Evolutionary conservation across 2,888 invertebrate species (phyloP).

Genomic region (Heliconius hortense): DNA sequence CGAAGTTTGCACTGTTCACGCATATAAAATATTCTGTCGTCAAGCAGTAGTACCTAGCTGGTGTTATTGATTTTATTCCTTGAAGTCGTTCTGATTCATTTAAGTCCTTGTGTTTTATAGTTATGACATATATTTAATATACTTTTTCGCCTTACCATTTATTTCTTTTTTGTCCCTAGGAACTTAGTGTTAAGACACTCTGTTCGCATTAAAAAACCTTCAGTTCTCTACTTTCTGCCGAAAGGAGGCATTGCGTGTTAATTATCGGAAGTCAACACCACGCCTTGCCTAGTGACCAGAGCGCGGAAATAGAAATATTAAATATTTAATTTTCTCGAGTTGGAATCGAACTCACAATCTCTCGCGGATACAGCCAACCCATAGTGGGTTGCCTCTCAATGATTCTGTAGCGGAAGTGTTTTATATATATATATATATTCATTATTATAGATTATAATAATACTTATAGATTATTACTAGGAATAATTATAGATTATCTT

Average conservation of each 20-base stretch:
- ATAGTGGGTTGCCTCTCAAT: too few relatives aligned
- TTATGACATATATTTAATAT: not conserved
- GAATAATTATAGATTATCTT: too few relatives aligned
- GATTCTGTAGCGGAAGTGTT: too few relatives aligned
- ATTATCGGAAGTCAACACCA: too few relatives aligned
- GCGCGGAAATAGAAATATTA: too few relatives aligned
- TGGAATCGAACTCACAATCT: too few relatives aligned
- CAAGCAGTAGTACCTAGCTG: not conserved
- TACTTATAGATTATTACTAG: too few relatives aligned
- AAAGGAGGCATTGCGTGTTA: not conserved
- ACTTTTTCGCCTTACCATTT: not conserved
- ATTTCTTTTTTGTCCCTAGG: not conserved
- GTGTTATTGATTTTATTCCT: conserved; percentile 24
- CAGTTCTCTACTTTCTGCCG: not conserved
- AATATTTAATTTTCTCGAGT: too few relatives aligned
- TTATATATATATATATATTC: too few relatives aligned
- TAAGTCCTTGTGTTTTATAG: not conserved
- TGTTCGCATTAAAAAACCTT: not conserved
- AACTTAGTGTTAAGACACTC: not conserved
- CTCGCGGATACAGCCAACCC: too few relatives aligned
- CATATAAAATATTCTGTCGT: conserved; percentile 12
- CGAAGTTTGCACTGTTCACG: not conserved
- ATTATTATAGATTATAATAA: too few relatives aligned
- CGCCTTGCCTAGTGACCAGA: too few relatives aligned
- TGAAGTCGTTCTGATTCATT: conserved; percentile 20